Evolutionary conservation across 1,140 invertebrate genomes (phyloP), one percentile per base, ranked within the genome.

Genomic region (Arctopsyche grandis): DNA sequence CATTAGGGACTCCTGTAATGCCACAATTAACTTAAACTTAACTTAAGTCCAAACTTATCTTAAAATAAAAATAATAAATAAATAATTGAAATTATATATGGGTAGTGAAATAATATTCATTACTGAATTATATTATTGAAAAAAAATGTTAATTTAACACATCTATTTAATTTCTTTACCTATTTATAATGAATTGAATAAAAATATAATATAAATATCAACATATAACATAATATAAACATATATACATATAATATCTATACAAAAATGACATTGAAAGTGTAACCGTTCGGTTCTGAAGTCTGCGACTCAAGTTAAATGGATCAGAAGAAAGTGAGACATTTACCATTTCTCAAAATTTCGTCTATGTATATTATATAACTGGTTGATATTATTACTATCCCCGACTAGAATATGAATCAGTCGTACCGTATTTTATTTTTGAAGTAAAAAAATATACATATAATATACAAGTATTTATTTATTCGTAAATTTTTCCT

Each of bases 251-350:
- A 60, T 5, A 60, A 5, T 60, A 60, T 60, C 5, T 19, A 66
- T 22, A 66, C 19, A 22, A 66, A 66, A 66, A 16, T 16, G 24
- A 66, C 12, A 66, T 21, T 66, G 24, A 10, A 66, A 3, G 19
- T 66, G 21, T 16, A 66, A 22, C n/a, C 60, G 52, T 21, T 16
- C 19, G 16, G 21, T 66, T 4, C 19, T 26, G 60, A 66, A 21
- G 21, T 66, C 10, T 10, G 19, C 24, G n/a, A 44, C 1, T 76
- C n/a, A 44, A 43, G 74, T 76, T 76, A 76, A 76, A 76, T 76
- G 74, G 74, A 76, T 76, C 56, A 74, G 74, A 76, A 76, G 43
- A n/a, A 9, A 75, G 44, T 58, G 24, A 60, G 52, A 76, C 60
- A 63, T 44, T 76, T 63, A 76, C 63, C 52, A 56, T 4, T 26